Base-by-base conservation (phyloP, 2,113 vertebrate genomes). In the Struthidea cinerea region DNA sequence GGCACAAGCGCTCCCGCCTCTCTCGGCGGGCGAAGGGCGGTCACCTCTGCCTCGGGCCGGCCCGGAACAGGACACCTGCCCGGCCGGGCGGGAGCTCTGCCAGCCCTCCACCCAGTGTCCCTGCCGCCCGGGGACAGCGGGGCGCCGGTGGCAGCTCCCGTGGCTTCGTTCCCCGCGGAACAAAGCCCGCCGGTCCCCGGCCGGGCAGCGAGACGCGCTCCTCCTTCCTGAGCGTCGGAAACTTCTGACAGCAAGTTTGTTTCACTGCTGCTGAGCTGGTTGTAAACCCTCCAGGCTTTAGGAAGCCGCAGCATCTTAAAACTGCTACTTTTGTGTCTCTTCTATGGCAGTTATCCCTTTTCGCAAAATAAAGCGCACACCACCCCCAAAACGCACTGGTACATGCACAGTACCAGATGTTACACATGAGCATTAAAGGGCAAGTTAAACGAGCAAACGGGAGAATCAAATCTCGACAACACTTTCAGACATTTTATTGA, bases 251-350 rank as follows among this genome's bases (percentile, higher is more conserved):
- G 18, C 79, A 86, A 96, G 71, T 95, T 93, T 67, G 30, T n/a
- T 39, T 73, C 63, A 0, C 39, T 42, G 71, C 39, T 42, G 53
- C 71, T 17, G 57, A 57, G 50, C n/a, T 30, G 35, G 8, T 4
- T 39, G 52, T 18, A 55, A 86, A 83, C 12, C 68, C 14, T 3
- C 59, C 23, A 67, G 55, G 63, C 59, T 91, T 73, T 83, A 76
- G 53, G 82, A 79, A 96, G 60, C 18, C 32, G 22, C 53, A 75
- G 90, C 33, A 67, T 83, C 53, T 90, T 77, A 50, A 94, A 94
- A 67, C 53, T 92, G 41, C 22, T 30, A 53, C 84, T 94, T 96
- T 95, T 95, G 84, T 97, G 82, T 69, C 55, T 89, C 57, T 95
- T 94, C 94, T 82, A 80, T 75, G 89, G 70, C 78, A 53, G 53